phyloP scores from a whole-genome alignment of 2,888 invertebrate genomes.

The Uloborus plumipes region DNA sequence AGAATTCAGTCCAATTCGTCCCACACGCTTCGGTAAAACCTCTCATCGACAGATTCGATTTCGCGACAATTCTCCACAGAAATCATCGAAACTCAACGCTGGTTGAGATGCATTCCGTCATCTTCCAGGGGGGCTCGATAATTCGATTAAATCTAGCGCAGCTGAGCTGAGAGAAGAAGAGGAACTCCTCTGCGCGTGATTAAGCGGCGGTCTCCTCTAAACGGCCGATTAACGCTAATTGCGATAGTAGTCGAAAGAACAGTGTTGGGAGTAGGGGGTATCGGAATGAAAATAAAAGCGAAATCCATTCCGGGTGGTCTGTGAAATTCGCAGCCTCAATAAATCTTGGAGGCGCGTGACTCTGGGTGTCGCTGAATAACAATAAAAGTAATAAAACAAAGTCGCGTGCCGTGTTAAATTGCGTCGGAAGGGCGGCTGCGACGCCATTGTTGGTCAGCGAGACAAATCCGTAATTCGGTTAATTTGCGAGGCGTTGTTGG shows the following conservation, averaged over 20 bases:
- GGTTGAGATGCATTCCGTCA: no score
- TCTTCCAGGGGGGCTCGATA: neutral
- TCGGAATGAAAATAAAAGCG: slow-evolving; percentile 10
- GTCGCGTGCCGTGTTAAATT: slow-evolving; percentile 63
- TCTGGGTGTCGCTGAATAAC: slow-evolving; percentile 46
- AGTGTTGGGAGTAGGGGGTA: slow-evolving; percentile 47
- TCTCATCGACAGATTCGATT: no score
- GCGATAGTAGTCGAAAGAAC: slow-evolving; percentile 32
- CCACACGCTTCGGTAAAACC: no score
- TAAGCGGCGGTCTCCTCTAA: slow-evolving; percentile 21
- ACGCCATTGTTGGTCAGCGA: slow-evolving; percentile 12
- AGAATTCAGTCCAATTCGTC: no score
- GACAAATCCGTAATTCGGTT: no score
- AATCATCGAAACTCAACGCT: no score
- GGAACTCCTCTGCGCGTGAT: slow-evolving; percentile 18
- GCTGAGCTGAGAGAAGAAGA: neutral
- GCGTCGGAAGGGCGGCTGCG: slow-evolving; percentile 29
- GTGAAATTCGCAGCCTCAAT: slow-evolving; percentile 36
- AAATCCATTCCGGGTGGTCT: slow-evolving; percentile 56
- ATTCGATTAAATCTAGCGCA: slow-evolving; percentile 36
- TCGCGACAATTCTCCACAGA: no score
- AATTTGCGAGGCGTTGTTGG: no score
- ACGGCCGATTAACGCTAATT: slow-evolving; percentile 53
- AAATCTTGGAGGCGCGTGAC: slow-evolving; percentile 63
- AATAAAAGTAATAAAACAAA: slow-evolving; percentile 60